phyloP scores from a whole-genome alignment of 2,113 vertebrate species.

The Rhabdomys dilectus region DNA sequence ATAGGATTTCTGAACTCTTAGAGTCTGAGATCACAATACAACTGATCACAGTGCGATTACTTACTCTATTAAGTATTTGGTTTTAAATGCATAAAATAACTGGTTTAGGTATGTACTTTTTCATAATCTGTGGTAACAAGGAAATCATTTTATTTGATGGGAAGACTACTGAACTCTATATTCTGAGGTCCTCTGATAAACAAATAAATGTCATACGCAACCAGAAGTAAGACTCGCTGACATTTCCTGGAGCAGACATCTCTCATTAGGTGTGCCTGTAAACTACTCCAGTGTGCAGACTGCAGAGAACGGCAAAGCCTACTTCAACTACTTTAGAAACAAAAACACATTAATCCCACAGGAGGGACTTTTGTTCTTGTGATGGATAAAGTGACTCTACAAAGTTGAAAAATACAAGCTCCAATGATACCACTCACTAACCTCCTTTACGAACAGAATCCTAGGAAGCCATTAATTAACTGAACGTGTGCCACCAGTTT shows the following conservation, averaged over 20 bases:
- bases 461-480: constrained; percentile 59
- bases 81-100: neutral
- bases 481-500: neutral
- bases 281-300: neutral
- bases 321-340: neutral
- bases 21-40: neutral
- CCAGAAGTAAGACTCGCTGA: neutral
- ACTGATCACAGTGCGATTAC: neutral
- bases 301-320: neutral
- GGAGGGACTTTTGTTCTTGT: constrained; percentile 9
- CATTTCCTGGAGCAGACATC: neutral
- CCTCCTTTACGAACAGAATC: constrained; percentile 43
- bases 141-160: neutral
- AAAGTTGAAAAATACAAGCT: neutral
- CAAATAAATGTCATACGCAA: neutral
- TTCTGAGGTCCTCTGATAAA: constrained; percentile 17
- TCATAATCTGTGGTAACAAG: constrained; percentile 10
- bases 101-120: neutral
- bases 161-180: neutral
- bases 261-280: neutral
- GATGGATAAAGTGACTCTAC: neutral
- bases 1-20: neutral
- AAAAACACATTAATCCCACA: neutral
- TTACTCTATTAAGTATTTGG: neutral
- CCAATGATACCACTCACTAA: neutral